Evolutionary conservation across 2,113 vertebrate species (phyloP).

Genomic region (Malurus melanocephalus): DNA sequence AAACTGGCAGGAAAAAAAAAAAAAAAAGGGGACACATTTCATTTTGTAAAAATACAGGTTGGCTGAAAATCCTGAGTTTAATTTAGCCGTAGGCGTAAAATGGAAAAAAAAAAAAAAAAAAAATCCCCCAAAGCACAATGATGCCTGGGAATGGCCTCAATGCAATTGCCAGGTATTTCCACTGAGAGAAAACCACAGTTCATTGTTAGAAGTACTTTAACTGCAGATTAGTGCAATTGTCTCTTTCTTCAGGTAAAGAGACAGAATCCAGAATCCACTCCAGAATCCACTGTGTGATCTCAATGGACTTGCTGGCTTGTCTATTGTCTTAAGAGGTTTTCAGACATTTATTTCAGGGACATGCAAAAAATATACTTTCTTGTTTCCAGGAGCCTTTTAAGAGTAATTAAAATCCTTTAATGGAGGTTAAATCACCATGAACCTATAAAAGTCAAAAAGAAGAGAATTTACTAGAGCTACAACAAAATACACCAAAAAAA

Average conservation of each 20-base stretch:
- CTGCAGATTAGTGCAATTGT: background rate
- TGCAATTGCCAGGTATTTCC: constrained; percentile 21
- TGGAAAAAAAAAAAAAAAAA: background rate
- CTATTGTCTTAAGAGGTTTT: background rate
- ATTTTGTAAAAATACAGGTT: background rate
- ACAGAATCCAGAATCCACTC: background rate
- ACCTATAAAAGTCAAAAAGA: background rate
- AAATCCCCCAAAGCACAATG: background rate
- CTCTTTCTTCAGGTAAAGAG: constrained; percentile 4
- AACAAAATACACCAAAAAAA: background rate
- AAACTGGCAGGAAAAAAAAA: background rate
- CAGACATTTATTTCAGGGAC: background rate
- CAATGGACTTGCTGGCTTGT: constrained; percentile 20
- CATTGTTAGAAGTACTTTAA: constrained; percentile 25
- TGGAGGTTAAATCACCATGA: background rate
- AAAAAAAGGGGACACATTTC: background rate
- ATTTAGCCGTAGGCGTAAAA: background rate
- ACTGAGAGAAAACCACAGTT: background rate
- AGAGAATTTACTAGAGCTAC: background rate
- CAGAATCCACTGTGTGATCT: background rate
- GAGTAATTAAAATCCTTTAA: background rate
- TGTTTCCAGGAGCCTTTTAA: background rate
- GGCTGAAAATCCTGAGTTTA: background rate
- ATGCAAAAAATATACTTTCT: background rate
- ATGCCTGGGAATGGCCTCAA: background rate